Conservation (phyloP, 2,113 vertebrate genomes). For the human (Homo sapiens) region DNA sequence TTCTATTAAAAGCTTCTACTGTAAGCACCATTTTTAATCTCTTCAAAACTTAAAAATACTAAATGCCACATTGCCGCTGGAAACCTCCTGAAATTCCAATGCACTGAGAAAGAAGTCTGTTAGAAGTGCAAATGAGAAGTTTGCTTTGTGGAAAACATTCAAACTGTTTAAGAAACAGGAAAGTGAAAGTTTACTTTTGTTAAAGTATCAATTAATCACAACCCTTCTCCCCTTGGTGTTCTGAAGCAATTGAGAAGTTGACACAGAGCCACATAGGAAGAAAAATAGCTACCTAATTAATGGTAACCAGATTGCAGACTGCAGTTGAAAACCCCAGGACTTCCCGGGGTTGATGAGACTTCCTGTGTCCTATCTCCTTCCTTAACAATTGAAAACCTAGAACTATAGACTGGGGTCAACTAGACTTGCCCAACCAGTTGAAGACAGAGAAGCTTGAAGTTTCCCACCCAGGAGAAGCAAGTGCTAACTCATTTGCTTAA, state of each 20-base stretch:
- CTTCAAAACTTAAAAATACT: neutral
- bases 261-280: neutral
- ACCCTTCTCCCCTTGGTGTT: neutral
- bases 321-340: neutral
- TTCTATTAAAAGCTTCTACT: neutral
- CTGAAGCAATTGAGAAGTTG: constrained; percentile 14
- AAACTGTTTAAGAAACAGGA: neutral
- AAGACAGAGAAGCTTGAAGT: neutral
- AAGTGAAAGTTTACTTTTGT: neutral
- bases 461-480: neutral
- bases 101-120: neutral
- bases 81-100: neutral
- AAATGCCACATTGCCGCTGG: neutral
- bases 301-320: neutral
- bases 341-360: neutral
- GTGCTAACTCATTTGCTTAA: neutral
- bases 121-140: constrained; percentile 20
- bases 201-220: neutral
- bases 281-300: neutral
- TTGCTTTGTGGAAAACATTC: neutral
- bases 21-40: neutral
- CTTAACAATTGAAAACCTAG: neutral
- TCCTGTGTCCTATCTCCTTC: neutral
- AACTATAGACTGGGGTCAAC: neutral
- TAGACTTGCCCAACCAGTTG: neutral